phyloP scores from a whole-genome alignment of 2,113 vertebrate species.

The Reinhardtius hippoglossoides region DNA sequence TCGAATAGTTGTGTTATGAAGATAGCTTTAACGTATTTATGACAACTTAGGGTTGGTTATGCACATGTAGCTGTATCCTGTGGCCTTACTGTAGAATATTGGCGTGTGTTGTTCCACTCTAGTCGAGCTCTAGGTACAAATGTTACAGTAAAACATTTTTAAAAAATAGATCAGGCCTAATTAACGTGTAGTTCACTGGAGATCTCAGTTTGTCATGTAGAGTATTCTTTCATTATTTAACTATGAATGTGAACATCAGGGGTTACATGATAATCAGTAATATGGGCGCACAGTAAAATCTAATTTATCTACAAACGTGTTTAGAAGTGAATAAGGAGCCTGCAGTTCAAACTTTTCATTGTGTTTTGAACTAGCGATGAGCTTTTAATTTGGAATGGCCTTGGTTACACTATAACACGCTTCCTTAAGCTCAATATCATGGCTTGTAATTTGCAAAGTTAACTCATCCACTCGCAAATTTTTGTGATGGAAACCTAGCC shows the following conservation, averaged over 20 bases:
- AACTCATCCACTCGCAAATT: constrained; percentile 22
- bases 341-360: not conserved
- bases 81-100: constrained; percentile 67
- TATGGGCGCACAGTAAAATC: constrained; percentile 13
- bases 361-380: constrained; percentile 13
- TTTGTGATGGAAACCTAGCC: constrained; percentile 67
- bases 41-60: constrained; percentile 51
- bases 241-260: constrained; percentile 59
- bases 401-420: constrained; percentile 14
- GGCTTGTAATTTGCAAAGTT: constrained; percentile 13
- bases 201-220: constrained; percentile 20
- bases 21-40: constrained; percentile 65
- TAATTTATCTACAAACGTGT: constrained; percentile 31
- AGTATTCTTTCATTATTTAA: constrained; percentile 16
- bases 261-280: constrained; percentile 27
- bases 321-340: constrained; percentile 5
- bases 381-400: constrained; percentile 31
- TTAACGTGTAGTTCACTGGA: constrained; percentile 48
- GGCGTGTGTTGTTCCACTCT: constrained; percentile 27
- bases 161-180: constrained; percentile 30
- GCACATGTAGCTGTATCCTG: constrained; percentile 53
- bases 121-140: constrained; percentile 17
- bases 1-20: constrained; percentile 46
- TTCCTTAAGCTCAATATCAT: not conserved
- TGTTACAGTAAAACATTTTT: not conserved